Evolutionary conservation across 2,888 invertebrate species (phyloP).

Genomic region (Eupithecia dodoneata): DNA sequence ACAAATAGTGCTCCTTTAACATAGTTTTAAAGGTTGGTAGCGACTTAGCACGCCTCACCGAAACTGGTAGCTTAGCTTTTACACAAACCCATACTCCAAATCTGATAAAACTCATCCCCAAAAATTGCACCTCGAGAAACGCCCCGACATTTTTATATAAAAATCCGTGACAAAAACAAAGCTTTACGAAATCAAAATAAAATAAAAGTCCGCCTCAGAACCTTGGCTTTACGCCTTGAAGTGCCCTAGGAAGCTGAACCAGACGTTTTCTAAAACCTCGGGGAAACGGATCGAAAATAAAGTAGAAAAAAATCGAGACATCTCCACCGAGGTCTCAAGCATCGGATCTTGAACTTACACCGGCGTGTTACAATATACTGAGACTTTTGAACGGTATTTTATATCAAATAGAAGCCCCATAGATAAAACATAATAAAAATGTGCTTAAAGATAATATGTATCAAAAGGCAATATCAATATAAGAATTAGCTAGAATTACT

Average conservation of each 20-base stretch:
- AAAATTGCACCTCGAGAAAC: slow-evolving; percentile 19
- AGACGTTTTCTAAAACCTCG: slow-evolving; percentile 77
- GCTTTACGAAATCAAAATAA: slow-evolving; percentile 32
- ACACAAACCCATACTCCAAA: neutral
- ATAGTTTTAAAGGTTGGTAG: no score
- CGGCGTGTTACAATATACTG: slow-evolving; percentile 38
- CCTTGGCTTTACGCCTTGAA: slow-evolving; percentile 50
- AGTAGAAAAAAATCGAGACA: slow-evolving; percentile 82
- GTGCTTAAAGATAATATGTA: slow-evolving; percentile 93
- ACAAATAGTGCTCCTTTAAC: no score
- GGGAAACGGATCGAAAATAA: slow-evolving; percentile 80
- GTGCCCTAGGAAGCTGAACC: slow-evolving; percentile 72
- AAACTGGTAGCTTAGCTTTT: neutral
- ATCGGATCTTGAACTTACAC: slow-evolving; percentile 72
- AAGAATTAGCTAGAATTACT: slow-evolving; percentile 88
- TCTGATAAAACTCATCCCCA: neutral
- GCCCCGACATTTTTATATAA: slow-evolving; percentile 25
- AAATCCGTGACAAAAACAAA: slow-evolving; percentile 37
- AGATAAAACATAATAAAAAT: slow-evolving; percentile 92
- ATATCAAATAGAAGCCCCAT: slow-evolving; percentile 89
- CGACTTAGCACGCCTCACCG: no score
- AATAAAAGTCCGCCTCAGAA: slow-evolving; percentile 37
- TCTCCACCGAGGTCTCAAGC: slow-evolving; percentile 80
- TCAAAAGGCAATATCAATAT: slow-evolving; percentile 91
- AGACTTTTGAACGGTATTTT: neutral